Evolutionary conservation across 2,888 invertebrate species (phyloP).

Genomic region (Ametastegia equiseti): DNA sequence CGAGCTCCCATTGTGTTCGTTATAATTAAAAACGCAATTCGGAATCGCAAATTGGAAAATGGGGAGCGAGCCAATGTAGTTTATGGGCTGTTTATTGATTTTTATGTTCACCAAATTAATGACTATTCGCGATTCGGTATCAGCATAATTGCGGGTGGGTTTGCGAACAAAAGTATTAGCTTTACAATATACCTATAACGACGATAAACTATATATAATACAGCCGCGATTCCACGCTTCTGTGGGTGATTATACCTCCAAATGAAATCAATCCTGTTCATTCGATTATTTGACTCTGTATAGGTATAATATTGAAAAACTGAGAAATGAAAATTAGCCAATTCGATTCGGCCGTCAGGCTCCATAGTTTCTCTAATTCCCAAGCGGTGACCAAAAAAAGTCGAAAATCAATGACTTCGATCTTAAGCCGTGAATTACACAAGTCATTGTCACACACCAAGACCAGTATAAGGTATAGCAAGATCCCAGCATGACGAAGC

Average conservation of each 20-base stretch:
- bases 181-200: background rate
- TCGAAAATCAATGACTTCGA: background rate
- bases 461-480: background rate
- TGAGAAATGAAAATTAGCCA: slow-evolving; percentile 5
- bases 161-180: background rate
- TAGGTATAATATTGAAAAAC: background rate
- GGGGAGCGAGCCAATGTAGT: slow-evolving; percentile 69
- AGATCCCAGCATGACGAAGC: slow-evolving; percentile 1
- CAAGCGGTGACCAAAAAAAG: background rate
- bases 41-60: slow-evolving; percentile 76
- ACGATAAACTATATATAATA: background rate
- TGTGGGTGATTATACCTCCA: background rate
- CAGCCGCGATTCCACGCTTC: background rate
- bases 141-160: slow-evolving; percentile 53
- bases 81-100: slow-evolving; percentile 76
- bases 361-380: background rate
- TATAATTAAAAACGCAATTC: slow-evolving; percentile 76
- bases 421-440: slow-evolving; percentile 23
- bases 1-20: slow-evolving; percentile 73
- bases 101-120: slow-evolving; percentile 75
- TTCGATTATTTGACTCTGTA: background rate
- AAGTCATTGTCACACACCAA: slow-evolving; percentile 11
- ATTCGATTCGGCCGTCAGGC: background rate
- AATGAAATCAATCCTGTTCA: background rate
- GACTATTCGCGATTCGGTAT: slow-evolving; percentile 71